phyloP scores from a whole-genome alignment of 2,888 invertebrate species.

The Timema podura region DNA sequence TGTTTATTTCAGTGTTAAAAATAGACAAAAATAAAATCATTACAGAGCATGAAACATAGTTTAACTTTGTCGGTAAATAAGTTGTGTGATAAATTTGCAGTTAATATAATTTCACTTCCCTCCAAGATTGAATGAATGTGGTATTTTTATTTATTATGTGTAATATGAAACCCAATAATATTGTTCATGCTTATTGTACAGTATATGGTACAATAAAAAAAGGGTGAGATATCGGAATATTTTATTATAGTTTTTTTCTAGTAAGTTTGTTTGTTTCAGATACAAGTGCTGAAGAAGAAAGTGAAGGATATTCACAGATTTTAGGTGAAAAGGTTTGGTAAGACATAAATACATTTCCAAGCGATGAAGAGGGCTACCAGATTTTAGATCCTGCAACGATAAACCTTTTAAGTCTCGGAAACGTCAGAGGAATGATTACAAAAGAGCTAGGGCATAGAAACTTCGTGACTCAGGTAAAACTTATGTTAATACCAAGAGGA shows the following conservation, averaged over 20 bases:
- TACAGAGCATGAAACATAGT: too few relatives aligned
- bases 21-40: not conserved
- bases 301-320: not conserved
- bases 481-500: not conserved
- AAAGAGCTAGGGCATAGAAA: not conserved
- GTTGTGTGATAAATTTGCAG: too few relatives aligned
- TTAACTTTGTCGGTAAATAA: too few relatives aligned
- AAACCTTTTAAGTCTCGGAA: not conserved
- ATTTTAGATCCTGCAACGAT: not conserved
- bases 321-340: not conserved
- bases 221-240: too few relatives aligned
- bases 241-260: too few relatives aligned
- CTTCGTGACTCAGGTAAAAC: not conserved
- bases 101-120: too few relatives aligned
- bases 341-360: not conserved
- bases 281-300: not conserved
- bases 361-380: too few relatives aligned
- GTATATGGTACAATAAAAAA: too few relatives aligned
- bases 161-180: not conserved
- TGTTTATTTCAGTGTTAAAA: not conserved
- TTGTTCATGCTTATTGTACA: not conserved
- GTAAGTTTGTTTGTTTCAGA: conserved; percentile 9
- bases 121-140: not conserved
- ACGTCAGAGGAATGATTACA: not conserved
- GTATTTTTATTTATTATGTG: not conserved